phyloP scores from a whole-genome alignment of 2,113 vertebrate genomes.

The Mormyrus lacerda region DNA sequence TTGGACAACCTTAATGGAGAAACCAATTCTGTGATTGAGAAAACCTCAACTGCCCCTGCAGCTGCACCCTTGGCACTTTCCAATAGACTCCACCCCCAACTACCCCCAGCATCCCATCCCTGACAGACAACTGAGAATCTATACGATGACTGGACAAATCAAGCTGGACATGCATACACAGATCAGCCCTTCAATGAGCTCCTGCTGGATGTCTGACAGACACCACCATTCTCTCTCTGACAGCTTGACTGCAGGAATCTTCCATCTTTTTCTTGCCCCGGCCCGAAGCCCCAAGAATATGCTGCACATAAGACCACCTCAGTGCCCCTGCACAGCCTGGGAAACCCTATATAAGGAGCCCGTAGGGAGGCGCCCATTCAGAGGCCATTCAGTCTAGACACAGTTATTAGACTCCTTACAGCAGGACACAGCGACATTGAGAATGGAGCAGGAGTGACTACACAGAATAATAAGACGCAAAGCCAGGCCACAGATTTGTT shows the following conservation, averaged over 20 bases:
- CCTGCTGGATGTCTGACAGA: neutral
- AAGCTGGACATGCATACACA: neutral
- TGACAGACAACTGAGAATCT: neutral
- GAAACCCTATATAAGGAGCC: neutral
- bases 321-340: neutral
- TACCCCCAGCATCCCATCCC: neutral
- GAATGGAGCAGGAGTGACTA: neutral
- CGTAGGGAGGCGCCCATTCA: neutral
- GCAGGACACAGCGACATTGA: neutral
- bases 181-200: neutral
- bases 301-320: neutral
- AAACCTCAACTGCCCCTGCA: conserved; percentile 33
- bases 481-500: neutral
- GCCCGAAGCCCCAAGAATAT: neutral
- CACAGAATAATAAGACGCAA: neutral
- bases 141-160: neutral
- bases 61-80: conserved; percentile 27
- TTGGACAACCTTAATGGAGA: conserved; percentile 21
- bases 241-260: conserved; percentile 5
- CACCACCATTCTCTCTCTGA: neutral
- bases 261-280: neutral
- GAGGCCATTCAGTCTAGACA: neutral
- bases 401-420: neutral
- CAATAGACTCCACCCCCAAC: neutral
- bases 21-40: conserved; percentile 4